These are phyloP conservation scores for Alectoris magna DNA, from an alignment of 2,797 vertebrate species.

Conservation along the genomic window DNA sequence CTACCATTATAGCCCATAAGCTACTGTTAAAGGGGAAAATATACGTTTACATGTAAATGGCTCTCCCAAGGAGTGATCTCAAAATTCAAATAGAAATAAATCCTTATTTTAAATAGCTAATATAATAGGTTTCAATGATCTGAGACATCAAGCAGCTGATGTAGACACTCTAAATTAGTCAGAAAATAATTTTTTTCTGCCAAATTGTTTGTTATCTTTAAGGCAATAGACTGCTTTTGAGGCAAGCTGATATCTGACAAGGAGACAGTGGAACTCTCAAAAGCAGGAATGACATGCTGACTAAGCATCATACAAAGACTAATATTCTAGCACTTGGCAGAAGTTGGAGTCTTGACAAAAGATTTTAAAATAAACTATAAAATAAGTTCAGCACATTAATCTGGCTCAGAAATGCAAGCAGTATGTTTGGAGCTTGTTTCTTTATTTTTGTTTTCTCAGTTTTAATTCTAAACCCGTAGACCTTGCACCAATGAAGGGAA, in stretches of 20 bases:
- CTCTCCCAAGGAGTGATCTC: slow-evolving; percentile 45
- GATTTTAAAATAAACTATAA: neutral
- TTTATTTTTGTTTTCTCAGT: neutral
- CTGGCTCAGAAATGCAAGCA: neutral
- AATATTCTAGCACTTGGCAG: slow-evolving; percentile 39
- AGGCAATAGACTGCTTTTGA: slow-evolving; percentile 60
- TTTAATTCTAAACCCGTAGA: neutral
- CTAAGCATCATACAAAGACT: neutral
- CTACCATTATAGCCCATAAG: slow-evolving; percentile 54
- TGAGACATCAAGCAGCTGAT: neutral
- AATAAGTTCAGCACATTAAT: neutral
- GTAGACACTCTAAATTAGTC: slow-evolving; percentile 18
- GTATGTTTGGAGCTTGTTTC: neutral
- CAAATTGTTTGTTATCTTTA: slow-evolving; percentile 64
- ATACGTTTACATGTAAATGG: slow-evolving; percentile 37
- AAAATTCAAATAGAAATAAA: slow-evolving; percentile 64
- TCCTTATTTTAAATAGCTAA: slow-evolving; percentile 41
- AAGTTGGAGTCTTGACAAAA: slow-evolving; percentile 18
- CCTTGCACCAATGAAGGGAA: neutral
- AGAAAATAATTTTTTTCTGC: slow-evolving; percentile 41
- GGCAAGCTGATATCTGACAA: slow-evolving; percentile 45
- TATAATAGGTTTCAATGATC: slow-evolving; percentile 8
- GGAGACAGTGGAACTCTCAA: neutral
- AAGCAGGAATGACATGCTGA: slow-evolving; percentile 36
- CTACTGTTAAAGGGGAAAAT: slow-evolving; percentile 55